These are phyloP conservation scores for Drosophila flavopinicola DNA, from an alignment of 2,888 invertebrate species.

Conservation along the genomic window DNA sequence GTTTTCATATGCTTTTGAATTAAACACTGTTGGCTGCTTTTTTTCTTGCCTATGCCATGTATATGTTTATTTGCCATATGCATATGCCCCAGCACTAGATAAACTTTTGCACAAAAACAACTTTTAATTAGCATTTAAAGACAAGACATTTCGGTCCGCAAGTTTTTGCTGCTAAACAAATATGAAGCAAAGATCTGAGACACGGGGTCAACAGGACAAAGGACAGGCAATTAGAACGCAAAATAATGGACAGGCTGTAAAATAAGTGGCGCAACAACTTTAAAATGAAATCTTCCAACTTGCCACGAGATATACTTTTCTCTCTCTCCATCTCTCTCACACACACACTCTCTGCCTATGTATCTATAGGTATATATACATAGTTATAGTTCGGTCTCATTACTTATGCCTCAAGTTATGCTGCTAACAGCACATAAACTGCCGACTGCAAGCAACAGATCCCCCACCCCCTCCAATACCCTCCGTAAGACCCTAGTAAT, in stretches of 20 bases:
- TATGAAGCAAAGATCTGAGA: constrained; percentile 7
- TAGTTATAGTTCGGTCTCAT: constrained; percentile 64
- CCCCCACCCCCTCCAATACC: not conserved
- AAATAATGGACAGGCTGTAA: constrained; percentile 33
- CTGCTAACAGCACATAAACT: constrained; percentile 75
- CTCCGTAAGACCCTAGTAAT: constrained; percentile 38
- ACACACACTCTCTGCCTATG: constrained; percentile 14
- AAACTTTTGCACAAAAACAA: constrained; percentile 67
- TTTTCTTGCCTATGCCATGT: constrained; percentile 23
- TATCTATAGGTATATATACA: constrained; percentile 33
- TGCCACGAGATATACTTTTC: constrained; percentile 9
- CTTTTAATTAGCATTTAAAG: constrained; percentile 75
- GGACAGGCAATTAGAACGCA: constrained; percentile 38
- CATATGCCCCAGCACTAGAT: constrained; percentile 49
- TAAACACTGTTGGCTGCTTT: constrained; percentile 59
- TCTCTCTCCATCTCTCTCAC: constrained; percentile 12
- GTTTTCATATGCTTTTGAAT: constrained; percentile 74
- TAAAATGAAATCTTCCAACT: constrained; percentile 27
- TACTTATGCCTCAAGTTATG: constrained; percentile 74
- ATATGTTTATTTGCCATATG: constrained; percentile 67
- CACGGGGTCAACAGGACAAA: constrained; percentile 29
- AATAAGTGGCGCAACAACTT: constrained; percentile 33
- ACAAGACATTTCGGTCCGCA: constrained; percentile 39
- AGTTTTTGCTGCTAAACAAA: constrained; percentile 26
- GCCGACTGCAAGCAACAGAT: constrained; percentile 55